Evolutionary conservation across 2,113 vertebrate genomes (phyloP), one percentile per base, ranked within the genome.

Genomic region (Phaetusa simplex): DNA sequence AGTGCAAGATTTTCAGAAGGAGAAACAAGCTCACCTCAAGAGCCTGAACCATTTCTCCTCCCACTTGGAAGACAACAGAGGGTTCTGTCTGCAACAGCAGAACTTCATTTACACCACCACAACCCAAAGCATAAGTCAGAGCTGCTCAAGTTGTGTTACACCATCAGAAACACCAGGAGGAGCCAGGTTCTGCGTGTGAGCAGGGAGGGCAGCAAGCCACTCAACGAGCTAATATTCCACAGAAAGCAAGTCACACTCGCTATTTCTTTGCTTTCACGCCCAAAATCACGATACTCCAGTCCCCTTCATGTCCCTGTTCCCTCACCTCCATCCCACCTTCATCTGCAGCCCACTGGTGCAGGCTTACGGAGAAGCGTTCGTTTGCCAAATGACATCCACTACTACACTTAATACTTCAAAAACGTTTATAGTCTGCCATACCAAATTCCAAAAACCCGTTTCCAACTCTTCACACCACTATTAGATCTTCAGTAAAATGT

Each of bases 81-180:
- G 34, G 11, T 27, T 40, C 42, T 43, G 45, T 7, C 14, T 36
- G 34, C 42, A 53, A 11, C 11, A 67, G 20, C 49, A 14, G 27
- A 30, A 32, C 43, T 29, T 32, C 13, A 15, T 12, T 29, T 23
- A 52, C n/a, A n/a, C 50, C 50, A 50, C 12, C 7, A 2, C 8
- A 23, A 34, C 10, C 9, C 1, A 56, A n/a, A 69, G 7, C 30
- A 3, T 2, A 34, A 19, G 17, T 20, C 18, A 1, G 42, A 71
- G 55, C 49, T 66, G 6, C 53, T 61, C 45, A 27, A 26, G 20
- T 3, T 61, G 34, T 9, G 11, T 20, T 11, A 50, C 3, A 8
- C 12, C 40, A 4, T 0, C 21, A 49, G 18, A 11, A 30, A 70
- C 1, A 3, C 30, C 19, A 34, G 0, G 0, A 67, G 38, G 18